Base-by-base conservation (phyloP, 2,888 invertebrate genomes). In the Marronus borbonicus region DNA sequence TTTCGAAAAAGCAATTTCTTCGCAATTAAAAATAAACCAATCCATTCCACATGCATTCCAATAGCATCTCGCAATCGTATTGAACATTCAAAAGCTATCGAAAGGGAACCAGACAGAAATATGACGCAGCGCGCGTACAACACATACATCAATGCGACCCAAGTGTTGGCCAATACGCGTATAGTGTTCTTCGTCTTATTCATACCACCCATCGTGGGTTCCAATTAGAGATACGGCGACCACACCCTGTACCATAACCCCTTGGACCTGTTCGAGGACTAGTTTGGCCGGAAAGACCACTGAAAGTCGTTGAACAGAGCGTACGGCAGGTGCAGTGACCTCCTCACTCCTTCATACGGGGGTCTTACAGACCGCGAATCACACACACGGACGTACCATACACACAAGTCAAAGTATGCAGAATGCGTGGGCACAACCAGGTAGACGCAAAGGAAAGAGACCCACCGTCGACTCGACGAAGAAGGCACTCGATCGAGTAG, bases 271-370 rank as follows among this genome's bases (percentile, higher is more conserved):
- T 77, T 52, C 60, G 69, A 49, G 60, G 77, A 77, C 70, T 77
- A 77, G 77, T 77, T 77, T 77, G 64, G 77, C 70, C 77, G 76
- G 65, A 76, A 76, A 76, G 77, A 72, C 77, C 70, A 55, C 77
- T 77, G 55, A 77, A 77, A 69, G 77, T 70, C 60, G 62, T 49
- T 62, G 69, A 62, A 60, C 62, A 69, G 60, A 50, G 52, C 50
- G 50, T 64, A 50, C 69, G 12, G 49, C 77, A 77, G 77, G 77
- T 77, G 77, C 77, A 77, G 24, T 70, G 77, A 77, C 77, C 77
- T 70, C 77, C 77, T 62, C 70, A 50, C 62, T 68, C 70, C 77
- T 77, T 77, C 70, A 77, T 60, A 62, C 62, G 62, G 31, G 31
- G 62, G 31, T 28, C 62, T 28, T 62, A 62, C 62, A 31, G 62